phyloP scores from a whole-genome alignment of 1,140 invertebrate species.

The Caenorhabditis brenneri region DNA sequence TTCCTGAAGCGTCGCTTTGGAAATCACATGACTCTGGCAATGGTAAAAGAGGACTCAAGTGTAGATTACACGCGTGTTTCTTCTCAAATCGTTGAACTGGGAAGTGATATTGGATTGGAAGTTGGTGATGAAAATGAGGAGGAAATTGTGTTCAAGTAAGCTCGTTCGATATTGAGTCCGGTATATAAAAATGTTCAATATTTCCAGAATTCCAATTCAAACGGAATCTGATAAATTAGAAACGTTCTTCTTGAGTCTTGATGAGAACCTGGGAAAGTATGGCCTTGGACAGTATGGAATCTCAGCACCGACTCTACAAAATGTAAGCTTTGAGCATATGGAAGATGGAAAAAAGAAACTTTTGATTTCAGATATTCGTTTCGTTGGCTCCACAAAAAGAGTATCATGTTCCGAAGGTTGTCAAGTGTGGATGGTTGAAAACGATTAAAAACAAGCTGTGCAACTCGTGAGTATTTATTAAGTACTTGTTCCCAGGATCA shows the following conservation, averaged over 20 bases:
- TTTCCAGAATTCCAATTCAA: slow-evolving; percentile 73
- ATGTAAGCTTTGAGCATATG: slow-evolving; percentile 66
- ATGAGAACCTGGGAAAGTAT: slow-evolving; percentile 72
- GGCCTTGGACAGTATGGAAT: slow-evolving; percentile 75
- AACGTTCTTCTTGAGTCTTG: slow-evolving; percentile 73
- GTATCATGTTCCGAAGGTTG: slow-evolving; percentile 58
- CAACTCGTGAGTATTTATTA: neutral
- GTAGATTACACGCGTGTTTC: neutral
- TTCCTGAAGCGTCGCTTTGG: slow-evolving; percentile 77
- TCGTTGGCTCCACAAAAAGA: slow-evolving; percentile 70
- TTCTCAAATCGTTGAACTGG: neutral
- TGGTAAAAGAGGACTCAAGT: slow-evolving; percentile 13
- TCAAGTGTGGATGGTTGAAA: neutral
- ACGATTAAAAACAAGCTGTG: neutral
- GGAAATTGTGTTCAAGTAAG: slow-evolving; percentile 40
- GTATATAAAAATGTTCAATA: slow-evolving; percentile 50
- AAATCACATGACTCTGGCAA: slow-evolving; percentile 75
- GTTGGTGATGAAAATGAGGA: slow-evolving; percentile 41
- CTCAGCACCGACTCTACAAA: slow-evolving; percentile 76
- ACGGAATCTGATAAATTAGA: slow-evolving; percentile 69
- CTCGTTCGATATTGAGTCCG: too few relatives aligned
- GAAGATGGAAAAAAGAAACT: neutral
- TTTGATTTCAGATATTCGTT: slow-evolving; percentile 21
- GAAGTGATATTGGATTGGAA: neutral
- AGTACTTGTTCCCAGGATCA: too few relatives aligned